These are phyloP conservation scores for Thereva nobilitata DNA, from an alignment of 2,888 invertebrate genomes.

Conservation along the genomic window DNA sequence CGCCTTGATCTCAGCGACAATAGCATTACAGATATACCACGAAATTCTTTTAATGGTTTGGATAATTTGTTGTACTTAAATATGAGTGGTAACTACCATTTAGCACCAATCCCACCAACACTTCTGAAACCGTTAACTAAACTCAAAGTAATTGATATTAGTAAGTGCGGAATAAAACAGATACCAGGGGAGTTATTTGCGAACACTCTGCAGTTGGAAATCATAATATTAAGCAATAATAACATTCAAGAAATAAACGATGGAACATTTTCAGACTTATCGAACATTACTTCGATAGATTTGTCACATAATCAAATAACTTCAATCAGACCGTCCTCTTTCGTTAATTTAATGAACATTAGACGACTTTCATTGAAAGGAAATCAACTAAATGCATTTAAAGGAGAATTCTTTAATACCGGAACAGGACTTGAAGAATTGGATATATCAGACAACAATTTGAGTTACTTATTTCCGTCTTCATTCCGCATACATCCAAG, in stretches of 20 bases:
- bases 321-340: slow-evolving; percentile 74
- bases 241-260: slow-evolving; percentile 76
- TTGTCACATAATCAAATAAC: slow-evolving; percentile 79
- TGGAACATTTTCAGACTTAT: slow-evolving; percentile 75
- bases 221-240: slow-evolving; percentile 73
- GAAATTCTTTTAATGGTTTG: slow-evolving; percentile 69
- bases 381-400: slow-evolving; percentile 78
- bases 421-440: slow-evolving; percentile 79
- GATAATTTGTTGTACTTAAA: slow-evolving; percentile 73
- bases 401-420: slow-evolving; percentile 83
- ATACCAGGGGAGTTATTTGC: slow-evolving; percentile 73
- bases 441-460: slow-evolving; percentile 78
- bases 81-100: slow-evolving; percentile 73
- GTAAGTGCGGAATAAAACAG: slow-evolving; percentile 72
- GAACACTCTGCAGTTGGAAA: slow-evolving; percentile 68
- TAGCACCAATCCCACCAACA: slow-evolving; percentile 66
- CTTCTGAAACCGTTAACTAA: slow-evolving; percentile 73
- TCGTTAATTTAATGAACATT: slow-evolving; percentile 77
- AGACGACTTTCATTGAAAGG: slow-evolving; percentile 72
- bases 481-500: slow-evolving; percentile 84
- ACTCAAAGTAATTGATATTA: slow-evolving; percentile 72
- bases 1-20: slow-evolving; percentile 80
- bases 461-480: slow-evolving; percentile 81
- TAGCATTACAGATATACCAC: slow-evolving; percentile 71
- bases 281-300: slow-evolving; percentile 74